phyloP scores from a whole-genome alignment of 2,888 invertebrate species.

The Leistus spinibarbis region DNA sequence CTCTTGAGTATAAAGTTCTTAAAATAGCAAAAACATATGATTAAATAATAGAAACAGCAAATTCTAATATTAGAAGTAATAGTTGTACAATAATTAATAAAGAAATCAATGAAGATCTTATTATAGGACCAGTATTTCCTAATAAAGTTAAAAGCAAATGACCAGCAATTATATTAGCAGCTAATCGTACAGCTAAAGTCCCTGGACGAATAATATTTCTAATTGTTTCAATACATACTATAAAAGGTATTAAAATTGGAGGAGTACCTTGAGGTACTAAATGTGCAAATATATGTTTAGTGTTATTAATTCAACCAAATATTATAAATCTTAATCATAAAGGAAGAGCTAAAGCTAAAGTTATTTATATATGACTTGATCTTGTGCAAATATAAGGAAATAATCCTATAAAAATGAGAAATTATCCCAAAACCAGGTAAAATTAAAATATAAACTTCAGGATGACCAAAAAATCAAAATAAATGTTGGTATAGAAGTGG shows the following conservation, averaged over 20 bases:
- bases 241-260: slow-evolving; percentile 68
- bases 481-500: no score
- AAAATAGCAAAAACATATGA: slow-evolving; percentile 70
- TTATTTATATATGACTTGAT: slow-evolving; percentile 68
- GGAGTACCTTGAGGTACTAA: slow-evolving; percentile 74
- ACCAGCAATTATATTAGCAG: slow-evolving; percentile 79
- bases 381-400: slow-evolving; percentile 75
- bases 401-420: slow-evolving; percentile 73
- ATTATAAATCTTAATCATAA: slow-evolving; percentile 71
- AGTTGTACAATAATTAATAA: slow-evolving; percentile 59
- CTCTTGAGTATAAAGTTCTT: slow-evolving; percentile 70
- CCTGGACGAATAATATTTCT: slow-evolving; percentile 74
- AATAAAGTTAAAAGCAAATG: slow-evolving; percentile 70
- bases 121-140: slow-evolving; percentile 56
- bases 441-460: no score
- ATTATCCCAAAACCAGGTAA: no score
- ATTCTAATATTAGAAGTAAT: slow-evolving; percentile 63
- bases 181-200: slow-evolving; percentile 72
- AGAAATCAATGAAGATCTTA: slow-evolving; percentile 46
- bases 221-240: slow-evolving; percentile 76
- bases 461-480: no score
- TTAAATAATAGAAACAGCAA: slow-evolving; percentile 69
- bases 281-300: slow-evolving; percentile 69
- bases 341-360: slow-evolving; percentile 65
- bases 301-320: slow-evolving; percentile 68